Base-by-base conservation (phyloP, 2,797 vertebrate genomes). In the Mormyrus hasselquistii region DNA sequence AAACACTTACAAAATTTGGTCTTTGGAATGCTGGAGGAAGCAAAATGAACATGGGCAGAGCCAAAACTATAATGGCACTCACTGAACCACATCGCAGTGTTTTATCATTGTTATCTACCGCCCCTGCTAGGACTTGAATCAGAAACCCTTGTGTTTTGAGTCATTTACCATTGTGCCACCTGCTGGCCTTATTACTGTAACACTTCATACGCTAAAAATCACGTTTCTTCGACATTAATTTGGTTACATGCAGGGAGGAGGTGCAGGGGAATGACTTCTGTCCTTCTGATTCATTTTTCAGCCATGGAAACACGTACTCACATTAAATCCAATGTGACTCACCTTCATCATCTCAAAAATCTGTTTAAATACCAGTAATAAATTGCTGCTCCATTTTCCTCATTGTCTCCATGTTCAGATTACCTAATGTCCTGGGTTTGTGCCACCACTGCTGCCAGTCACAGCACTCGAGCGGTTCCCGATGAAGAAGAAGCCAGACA, bases 291-390 rank as follows among this genome's bases (percentile, higher is more conserved):
- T 47, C 5, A 50, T 29, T 29, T 44, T 50, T 52, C 49, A 12
- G 49, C n/a, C 44, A 49, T 4, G 8, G 22, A 84, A 84, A 84
- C n/a, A 91, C 90, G 0, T 16, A 6, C 69, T 76, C 69, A 38
- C 34, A 19, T 6, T 7, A 89, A 76, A 86, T 91, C 90, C 84
- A 25, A 69, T 41, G 88, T 92, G 91, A 91, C 89, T 88, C 90
- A 41, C 69, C 90, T 89, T 90, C 90, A 92, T 92, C 88, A 92
- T 69, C 87, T 92, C 91, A 86, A 88, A 89, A 93, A 92, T 92
- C 91, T 90, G 90, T 88, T 90, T 91, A 92, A 92, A 91, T 89
- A 90, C 84, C 90, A 90, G 69, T 91, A 91, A 92, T n/a, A 86
- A 92, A 90, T 90, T 88, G 89, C 62, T 0, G 14, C 69, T 41